These are phyloP conservation scores for Oophaga sylvatica DNA, from an alignment of 2,797 vertebrate species.

Conservation along the genomic window DNA sequence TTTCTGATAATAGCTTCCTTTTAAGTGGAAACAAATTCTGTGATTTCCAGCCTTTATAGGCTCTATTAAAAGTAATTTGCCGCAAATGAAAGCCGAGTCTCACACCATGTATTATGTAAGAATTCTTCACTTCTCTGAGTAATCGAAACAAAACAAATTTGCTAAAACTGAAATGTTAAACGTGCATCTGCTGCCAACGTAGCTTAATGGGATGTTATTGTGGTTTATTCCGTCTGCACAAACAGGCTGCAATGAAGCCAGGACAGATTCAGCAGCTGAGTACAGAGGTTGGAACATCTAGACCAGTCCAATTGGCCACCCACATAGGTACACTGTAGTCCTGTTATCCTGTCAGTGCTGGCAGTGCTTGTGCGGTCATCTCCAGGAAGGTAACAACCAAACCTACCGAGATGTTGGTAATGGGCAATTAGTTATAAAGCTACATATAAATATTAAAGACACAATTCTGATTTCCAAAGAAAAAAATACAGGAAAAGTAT, in stretches of 20 bases:
- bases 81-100: neutral
- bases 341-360: neutral
- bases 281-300: neutral
- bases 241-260: neutral
- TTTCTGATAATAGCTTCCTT: too few species aligned
- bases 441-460: too few species aligned
- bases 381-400: neutral
- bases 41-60: neutral
- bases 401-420: neutral
- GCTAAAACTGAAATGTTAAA: neutral
- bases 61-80: neutral
- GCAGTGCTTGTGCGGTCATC: neutral
- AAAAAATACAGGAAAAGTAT: too few species aligned
- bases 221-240: constrained; percentile 3
- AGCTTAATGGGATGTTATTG: neutral
- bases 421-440: too few species aligned
- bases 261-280: neutral
- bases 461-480: too few species aligned
- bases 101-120: neutral
- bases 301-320: neutral
- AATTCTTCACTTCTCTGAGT: neutral
- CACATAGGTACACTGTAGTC: neutral
- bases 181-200: neutral
- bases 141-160: neutral
- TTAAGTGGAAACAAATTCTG: neutral